Evolutionary conservation across 2,888 invertebrate species (phyloP), one percentile per base, ranked within the genome.

Genomic region (Phengaris arion): DNA sequence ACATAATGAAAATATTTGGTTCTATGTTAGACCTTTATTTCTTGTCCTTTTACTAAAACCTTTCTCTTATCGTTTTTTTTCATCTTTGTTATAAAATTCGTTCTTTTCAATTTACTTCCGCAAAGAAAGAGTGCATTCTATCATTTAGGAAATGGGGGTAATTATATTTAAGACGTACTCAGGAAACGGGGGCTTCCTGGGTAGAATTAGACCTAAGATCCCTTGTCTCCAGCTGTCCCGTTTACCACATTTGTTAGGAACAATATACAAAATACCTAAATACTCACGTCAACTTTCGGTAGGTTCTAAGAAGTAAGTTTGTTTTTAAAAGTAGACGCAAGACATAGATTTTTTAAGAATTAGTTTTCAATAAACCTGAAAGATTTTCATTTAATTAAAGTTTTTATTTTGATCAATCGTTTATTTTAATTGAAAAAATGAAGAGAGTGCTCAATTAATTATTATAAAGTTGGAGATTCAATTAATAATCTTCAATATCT

Each of bases 401-500:
- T 64, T 64, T 2, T 15, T 59, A 59, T 22, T 59, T 22, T 9
- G 52, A 52, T 52, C 48, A 35, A 35, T 4, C 4, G 2, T 2
- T 2, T 35, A 35, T 35, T 35, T 54, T 54, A 57, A 57, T 15
- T 57, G 57, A n/a, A 59, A 59, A 59, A 22, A 59, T 59, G 45
- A 45, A 35, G 35, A 64, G 64, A 64, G 64, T 12, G 64, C 13
- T 45, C 35, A 13, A 45, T 35, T 64, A 5, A 64, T 64, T 64
- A 64, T 64, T 64, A 64, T 10, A 45, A 64, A 45, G 64, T 64
- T 35, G 45, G 64, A 64, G 35, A 64, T 64, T 59, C 35, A 45
- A 64, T 64, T 64, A 64, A 64, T 64, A 64, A 6, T 64, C 64
- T 64, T 13, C 64, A 64, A 64, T 64, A 64, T 64, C 45, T 64